Evolutionary conservation across 2,113 vertebrate genomes (phyloP).

Genomic region (Drymodes brunneopygia): DNA sequence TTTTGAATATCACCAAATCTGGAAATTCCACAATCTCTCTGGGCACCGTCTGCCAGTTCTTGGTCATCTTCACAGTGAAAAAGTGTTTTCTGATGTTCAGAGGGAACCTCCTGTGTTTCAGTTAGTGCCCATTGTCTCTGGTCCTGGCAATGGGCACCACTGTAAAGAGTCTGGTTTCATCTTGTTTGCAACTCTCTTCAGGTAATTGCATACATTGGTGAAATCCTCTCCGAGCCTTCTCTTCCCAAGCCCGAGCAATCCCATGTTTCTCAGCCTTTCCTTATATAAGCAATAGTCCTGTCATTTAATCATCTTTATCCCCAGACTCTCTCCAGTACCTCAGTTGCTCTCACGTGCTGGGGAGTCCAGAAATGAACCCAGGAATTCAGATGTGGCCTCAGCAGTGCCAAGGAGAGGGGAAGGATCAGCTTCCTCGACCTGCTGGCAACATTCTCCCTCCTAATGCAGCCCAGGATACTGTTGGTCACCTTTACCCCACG

Average conservation of each 20-base stretch:
- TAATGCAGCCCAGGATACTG: not conserved
- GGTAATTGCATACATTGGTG: not conserved
- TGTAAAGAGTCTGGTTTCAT: not conserved
- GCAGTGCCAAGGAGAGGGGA: not conserved
- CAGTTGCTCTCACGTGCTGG: not conserved
- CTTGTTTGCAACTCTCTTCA: not conserved
- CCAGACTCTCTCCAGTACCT: not conserved
- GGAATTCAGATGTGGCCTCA: not conserved
- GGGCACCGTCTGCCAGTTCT: not conserved
- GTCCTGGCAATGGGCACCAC: not conserved
- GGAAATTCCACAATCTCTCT: not conserved
- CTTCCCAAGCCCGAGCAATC: not conserved
- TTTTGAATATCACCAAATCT: not conserved
- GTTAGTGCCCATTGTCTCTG: not conserved
- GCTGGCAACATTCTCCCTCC: not conserved
- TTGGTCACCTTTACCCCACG: not conserved
- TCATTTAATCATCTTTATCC: not conserved
- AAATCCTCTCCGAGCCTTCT: not conserved
- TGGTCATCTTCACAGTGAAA: not conserved
- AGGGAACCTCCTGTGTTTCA: not conserved
- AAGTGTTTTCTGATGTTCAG: not conserved
- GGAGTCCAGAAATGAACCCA: not conserved
- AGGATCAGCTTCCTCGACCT: not conserved
- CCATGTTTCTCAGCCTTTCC: not conserved
- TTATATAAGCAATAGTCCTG: not conserved